Conservation (phyloP, 2,113 vertebrate species). For the zebrafish (Danio rerio) region DNA sequence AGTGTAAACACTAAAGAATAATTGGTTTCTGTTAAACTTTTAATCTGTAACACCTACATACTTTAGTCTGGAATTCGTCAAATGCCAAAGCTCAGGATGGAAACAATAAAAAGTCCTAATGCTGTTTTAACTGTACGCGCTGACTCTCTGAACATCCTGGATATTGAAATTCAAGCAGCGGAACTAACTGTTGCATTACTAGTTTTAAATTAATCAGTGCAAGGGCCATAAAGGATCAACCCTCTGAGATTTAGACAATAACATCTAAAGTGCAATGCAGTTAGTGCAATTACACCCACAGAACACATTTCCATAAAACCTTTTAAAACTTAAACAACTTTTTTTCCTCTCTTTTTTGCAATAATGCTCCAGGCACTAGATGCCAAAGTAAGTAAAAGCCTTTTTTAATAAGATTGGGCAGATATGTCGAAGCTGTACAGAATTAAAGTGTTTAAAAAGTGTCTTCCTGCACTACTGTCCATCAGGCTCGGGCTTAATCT, state of each 20-base stretch:
- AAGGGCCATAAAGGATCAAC: background rate
- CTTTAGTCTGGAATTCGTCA: background rate
- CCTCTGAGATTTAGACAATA: background rate
- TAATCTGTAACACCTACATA: background rate
- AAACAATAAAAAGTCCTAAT: background rate
- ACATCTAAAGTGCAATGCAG: slow-evolving; percentile 16
- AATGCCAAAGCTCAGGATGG: background rate
- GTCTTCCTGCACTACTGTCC: background rate
- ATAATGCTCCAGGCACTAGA: background rate
- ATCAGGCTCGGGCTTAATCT: background rate
- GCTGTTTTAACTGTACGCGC: background rate
- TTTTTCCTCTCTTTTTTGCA: background rate
- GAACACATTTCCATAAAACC: slow-evolving; percentile 7
- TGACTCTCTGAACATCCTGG: background rate
- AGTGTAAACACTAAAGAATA: background rate
- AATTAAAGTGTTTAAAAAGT: background rate
- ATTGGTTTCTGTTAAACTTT: background rate
- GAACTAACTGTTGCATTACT: background rate
- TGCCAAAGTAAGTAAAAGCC: slow-evolving; percentile 2
- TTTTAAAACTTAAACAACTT: slow-evolving; percentile 6
- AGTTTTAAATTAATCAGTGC: slow-evolving; percentile 4
- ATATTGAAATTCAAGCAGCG: background rate
- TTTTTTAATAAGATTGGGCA: slow-evolving; percentile 6
- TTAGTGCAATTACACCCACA: slow-evolving; percentile 13
- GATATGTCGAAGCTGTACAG: background rate